These are phyloP conservation scores for Galleria mellonella DNA, from an alignment of 1,140 invertebrate species.

Conservation along the genomic window DNA sequence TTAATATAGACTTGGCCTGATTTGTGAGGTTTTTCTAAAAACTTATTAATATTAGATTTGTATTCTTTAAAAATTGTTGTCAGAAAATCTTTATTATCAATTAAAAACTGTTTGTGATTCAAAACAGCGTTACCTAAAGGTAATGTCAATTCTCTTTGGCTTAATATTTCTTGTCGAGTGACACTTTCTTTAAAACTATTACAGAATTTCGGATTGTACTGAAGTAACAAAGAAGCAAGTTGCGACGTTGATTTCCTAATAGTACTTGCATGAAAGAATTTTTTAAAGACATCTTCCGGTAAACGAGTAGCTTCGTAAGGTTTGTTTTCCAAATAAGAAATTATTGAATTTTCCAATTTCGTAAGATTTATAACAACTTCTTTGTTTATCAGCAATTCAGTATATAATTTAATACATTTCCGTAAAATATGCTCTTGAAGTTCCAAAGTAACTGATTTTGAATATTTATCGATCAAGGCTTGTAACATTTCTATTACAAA, in stretches of 20 bases:
- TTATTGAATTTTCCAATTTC: conserved; percentile 71
- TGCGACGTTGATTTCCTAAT: conserved; percentile 70
- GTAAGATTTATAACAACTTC: conserved; percentile 63
- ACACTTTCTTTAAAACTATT: conserved; percentile 64
- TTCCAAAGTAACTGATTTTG: conserved; percentile 33
- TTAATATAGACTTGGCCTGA: conserved; percentile 76
- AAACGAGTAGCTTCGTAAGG: conserved; percentile 73
- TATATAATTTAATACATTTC: conserved; percentile 50
- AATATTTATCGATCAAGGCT: conserved; percentile 51
- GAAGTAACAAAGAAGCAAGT: conserved; percentile 68
- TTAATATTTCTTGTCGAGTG: conserved; percentile 47
- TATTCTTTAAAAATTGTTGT: conserved; percentile 73
- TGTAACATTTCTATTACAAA: conserved; percentile 52
- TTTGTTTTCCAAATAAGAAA: conserved; percentile 75
- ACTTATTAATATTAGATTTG: conserved; percentile 75
- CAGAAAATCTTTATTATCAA: conserved; percentile 57
- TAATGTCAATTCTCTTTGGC: conserved; percentile 76
- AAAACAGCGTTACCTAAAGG: conserved; percentile 72
- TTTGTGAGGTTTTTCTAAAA: conserved; percentile 79
- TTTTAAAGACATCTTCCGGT: conserved; percentile 65
- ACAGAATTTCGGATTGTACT: conserved; percentile 62
- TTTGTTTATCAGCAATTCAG: conserved; percentile 41
- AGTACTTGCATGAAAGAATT: conserved; percentile 57
- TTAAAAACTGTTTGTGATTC: conserved; percentile 44
- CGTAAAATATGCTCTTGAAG: conserved; percentile 35